Percentiles rank a stretch among this genome's conserved stretches.
Evolutionary conservation across 2,888 invertebrate genomes (phyloP).

Genomic region (Amiota minor): DNA sequence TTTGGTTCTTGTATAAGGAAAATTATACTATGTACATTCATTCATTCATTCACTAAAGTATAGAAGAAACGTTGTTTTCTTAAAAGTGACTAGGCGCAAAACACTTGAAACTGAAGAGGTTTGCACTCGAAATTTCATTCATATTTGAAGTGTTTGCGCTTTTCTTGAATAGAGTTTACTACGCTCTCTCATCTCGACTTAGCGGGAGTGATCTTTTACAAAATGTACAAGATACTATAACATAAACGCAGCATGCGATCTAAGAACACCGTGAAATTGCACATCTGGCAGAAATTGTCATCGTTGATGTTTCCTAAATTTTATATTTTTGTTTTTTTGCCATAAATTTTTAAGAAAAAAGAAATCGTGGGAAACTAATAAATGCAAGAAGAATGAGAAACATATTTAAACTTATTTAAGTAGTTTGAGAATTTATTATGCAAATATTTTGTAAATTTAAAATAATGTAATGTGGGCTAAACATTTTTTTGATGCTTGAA

Average conservation of each 20-base stretch:
- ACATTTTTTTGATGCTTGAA: no score
- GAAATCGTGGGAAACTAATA: no score
- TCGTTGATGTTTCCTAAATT: no score
- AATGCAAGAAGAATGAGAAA: no score
- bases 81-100: constrained; percentile 31
- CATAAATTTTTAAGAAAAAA: no score
- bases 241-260: constrained; percentile 32
- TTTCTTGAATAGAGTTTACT: constrained; percentile 35
- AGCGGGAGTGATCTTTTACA: constrained; percentile 6
- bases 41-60: constrained; percentile 19
- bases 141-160: constrained; percentile 60
- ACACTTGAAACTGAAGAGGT: constrained; percentile 66
- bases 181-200: constrained; percentile 3
- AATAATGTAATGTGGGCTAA: no score
- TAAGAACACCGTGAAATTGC: constrained; percentile 41
- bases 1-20: neutral
- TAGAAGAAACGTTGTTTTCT: constrained; percentile 1
- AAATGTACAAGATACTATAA: no score
- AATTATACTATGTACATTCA: constrained; percentile 18
- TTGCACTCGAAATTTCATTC: constrained; percentile 56
- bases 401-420: no score
- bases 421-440: no score
- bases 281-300: constrained; percentile 45
- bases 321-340: no score
- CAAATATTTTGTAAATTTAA: no score